These are phyloP conservation scores for Dendrolimus kikuchii DNA, from an alignment of 1,140 invertebrate genomes.

Conservation along the genomic window DNA sequence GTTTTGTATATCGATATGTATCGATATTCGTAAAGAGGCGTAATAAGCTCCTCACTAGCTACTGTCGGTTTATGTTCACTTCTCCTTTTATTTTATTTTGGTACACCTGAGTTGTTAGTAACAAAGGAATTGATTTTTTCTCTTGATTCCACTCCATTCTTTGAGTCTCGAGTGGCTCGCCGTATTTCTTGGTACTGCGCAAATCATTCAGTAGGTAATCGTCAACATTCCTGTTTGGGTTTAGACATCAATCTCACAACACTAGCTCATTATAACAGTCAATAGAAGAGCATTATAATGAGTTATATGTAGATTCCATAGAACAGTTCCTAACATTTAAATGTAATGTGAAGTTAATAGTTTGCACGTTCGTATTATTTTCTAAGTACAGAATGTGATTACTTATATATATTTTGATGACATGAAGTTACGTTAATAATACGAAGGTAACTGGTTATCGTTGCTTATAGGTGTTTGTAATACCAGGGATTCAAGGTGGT, in stretches of 20 bases:
- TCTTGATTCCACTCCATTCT: slow-evolving; percentile 42
- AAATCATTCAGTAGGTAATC: slow-evolving; percentile 51
- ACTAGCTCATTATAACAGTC: too few relatives aligned
- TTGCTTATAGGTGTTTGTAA: too few relatives aligned
- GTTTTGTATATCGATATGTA: too few relatives aligned
- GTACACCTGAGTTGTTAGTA: slow-evolving; percentile 65
- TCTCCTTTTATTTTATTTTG: slow-evolving; percentile 50
- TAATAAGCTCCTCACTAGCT: slow-evolving; percentile 22
- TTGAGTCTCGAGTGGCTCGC: slow-evolving; percentile 35
- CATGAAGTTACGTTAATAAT: too few relatives aligned
- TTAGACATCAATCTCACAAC: too few relatives aligned
- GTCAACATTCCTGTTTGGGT: slow-evolving; percentile 22
- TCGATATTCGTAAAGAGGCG: background rate
- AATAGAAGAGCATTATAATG: too few relatives aligned
- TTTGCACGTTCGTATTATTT: background rate
- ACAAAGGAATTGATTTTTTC: slow-evolving; percentile 66
- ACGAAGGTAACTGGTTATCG: too few relatives aligned
- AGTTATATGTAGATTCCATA: too few relatives aligned
- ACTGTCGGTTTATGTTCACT: slow-evolving; percentile 37
- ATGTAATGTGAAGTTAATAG: background rate
- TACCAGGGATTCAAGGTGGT: too few relatives aligned
- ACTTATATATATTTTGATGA: too few relatives aligned
- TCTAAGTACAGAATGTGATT: background rate
- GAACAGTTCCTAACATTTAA: too few relatives aligned
- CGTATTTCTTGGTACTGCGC: slow-evolving; percentile 44